phyloP scores from a whole-genome alignment of 2,888 invertebrate genomes.

The Chirona hameri region DNA sequence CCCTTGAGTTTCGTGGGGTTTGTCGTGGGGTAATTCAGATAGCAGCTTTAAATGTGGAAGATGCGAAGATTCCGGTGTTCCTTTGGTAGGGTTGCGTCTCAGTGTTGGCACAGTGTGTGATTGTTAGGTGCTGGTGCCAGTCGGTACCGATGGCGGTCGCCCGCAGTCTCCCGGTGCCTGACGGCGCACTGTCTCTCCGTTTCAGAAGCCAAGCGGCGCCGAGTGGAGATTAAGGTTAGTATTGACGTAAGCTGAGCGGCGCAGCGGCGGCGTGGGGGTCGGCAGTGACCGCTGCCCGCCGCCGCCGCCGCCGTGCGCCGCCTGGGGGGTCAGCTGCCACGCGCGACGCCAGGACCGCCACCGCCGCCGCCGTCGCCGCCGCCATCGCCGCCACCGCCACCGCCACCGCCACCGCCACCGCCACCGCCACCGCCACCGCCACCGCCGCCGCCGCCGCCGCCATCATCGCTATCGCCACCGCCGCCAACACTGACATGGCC shows the following conservation, averaged over 20 bases:
- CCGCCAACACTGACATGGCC: too few species aligned
- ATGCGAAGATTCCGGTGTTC: too few species aligned
- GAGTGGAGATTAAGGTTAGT: conserved; percentile 25
- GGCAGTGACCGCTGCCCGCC: background rate
- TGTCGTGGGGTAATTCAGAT: background rate
- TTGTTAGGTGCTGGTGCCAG: too few species aligned
- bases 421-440: too few species aligned
- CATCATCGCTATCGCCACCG: too few species aligned
- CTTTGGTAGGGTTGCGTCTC: too few species aligned
- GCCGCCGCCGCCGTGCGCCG: background rate
- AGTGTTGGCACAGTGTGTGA: too few species aligned
- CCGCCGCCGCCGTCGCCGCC: background rate
- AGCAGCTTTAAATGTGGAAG: too few species aligned
- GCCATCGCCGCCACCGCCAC: background rate
- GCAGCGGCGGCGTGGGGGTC: background rate
- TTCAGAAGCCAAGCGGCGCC: conserved; percentile 23
- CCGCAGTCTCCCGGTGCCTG: background rate
- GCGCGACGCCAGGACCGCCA: background rate
- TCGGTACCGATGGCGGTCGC: too few species aligned
- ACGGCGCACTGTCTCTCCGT: background rate
- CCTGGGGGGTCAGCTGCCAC: background rate
- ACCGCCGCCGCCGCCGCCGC: too few species aligned
- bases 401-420: background rate
- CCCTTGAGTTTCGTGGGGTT: background rate
- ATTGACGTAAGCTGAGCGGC: conserved; percentile 5